Conservation (phyloP, 2,797 vertebrate species). For the Poeciliopsis turneri region DNA sequence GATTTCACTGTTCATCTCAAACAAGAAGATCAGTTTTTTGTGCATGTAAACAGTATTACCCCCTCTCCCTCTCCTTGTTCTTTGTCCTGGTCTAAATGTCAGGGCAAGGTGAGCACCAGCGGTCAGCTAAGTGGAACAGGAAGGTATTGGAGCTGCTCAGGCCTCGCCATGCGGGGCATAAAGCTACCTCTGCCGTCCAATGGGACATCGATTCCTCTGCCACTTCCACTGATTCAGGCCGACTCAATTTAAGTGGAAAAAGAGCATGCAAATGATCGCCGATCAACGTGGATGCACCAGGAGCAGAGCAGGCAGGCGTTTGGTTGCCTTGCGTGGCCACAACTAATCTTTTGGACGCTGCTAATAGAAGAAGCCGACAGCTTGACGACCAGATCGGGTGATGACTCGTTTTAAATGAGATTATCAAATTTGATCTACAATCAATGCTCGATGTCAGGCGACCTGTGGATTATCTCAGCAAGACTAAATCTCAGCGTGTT, state of each 20-base stretch:
- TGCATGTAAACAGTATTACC: slow-evolving; percentile 73
- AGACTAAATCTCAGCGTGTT: slow-evolving; percentile 20
- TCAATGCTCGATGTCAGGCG: slow-evolving; percentile 6
- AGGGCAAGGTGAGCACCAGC: slow-evolving; percentile 85
- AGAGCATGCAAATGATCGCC: neutral
- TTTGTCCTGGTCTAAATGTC: slow-evolving; percentile 84
- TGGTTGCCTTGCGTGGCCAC: neutral
- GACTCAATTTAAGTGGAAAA: neutral
- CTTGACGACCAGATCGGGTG: neutral
- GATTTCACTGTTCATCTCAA: slow-evolving; percentile 29
- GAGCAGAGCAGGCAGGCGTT: slow-evolving; percentile 10
- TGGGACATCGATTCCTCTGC: slow-evolving; percentile 15
- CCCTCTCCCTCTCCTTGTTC: slow-evolving; percentile 69
- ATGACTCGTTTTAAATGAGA: neutral
- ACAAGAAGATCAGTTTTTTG: slow-evolving; percentile 38
- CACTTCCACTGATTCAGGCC: slow-evolving; percentile 34
- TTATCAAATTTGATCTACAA: slow-evolving; percentile 16
- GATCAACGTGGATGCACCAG: slow-evolving; percentile 21
- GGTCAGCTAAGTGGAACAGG: slow-evolving; percentile 76
- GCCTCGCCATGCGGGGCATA: slow-evolving; percentile 27
- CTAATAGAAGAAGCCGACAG: neutral
- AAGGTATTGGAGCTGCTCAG: slow-evolving; percentile 38
- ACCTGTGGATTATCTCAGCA: slow-evolving; percentile 24
- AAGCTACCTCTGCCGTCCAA: slow-evolving; percentile 31
- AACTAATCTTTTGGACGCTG: slow-evolving; percentile 13